Conservation (phyloP, 2,797 vertebrate species). For the Sebastes hubbsi region DNA sequence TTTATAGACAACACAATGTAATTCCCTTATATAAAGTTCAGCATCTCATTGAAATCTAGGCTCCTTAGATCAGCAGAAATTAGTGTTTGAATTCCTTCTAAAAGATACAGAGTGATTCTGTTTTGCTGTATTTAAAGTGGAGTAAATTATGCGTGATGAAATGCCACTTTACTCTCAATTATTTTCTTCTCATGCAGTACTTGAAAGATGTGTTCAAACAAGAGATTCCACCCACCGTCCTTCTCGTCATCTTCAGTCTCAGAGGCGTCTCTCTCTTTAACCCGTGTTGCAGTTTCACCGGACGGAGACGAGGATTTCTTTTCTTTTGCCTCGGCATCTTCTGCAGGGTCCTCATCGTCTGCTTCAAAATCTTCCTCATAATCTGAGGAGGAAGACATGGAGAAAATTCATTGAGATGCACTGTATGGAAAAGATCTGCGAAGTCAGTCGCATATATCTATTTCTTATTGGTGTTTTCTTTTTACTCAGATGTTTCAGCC, state of each 20-base stretch:
- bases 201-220: neutral
- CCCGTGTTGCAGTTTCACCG: constrained; percentile 60
- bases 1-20: neutral
- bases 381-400: constrained; percentile 75
- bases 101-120: neutral
- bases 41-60: neutral
- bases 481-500: neutral
- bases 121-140: neutral
- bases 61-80: neutral
- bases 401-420: neutral
- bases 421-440: neutral
- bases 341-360: constrained; percentile 84
- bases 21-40: neutral
- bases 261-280: constrained; percentile 59
- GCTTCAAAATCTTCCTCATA: constrained; percentile 96
- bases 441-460: neutral
- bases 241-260: constrained; percentile 77
- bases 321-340: constrained; percentile 69
- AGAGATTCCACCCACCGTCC: constrained; percentile 71
- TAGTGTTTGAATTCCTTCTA: neutral
- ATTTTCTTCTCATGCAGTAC: neutral
- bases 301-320: constrained; percentile 68
- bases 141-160: neutral
- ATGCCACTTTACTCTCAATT: neutral
- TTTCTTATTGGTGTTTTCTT: neutral